Conservation (phyloP, 2,888 invertebrate species). For the Gandaritis pyraliata region DNA sequence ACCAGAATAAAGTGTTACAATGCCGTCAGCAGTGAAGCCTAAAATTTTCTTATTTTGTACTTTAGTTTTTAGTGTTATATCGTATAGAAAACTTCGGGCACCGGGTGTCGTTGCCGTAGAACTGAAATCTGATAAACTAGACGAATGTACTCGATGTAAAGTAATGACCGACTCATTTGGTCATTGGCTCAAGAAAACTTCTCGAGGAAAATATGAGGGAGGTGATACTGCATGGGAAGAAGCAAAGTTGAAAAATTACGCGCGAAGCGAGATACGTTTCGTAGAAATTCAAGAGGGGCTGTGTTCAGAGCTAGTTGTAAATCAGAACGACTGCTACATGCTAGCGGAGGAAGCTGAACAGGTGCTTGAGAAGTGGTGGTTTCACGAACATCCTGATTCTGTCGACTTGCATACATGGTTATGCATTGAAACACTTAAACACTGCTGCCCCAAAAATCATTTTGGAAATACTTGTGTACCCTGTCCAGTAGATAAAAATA, state of each 20-base stretch:
- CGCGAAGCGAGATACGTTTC: conserved; percentile 94
- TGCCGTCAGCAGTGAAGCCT: conserved; percentile 25
- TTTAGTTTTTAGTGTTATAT: conserved; percentile 44
- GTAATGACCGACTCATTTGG: conserved; percentile 89
- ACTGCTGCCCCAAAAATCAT: conserved; percentile 93
- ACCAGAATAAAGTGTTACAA: conserved; percentile 8
- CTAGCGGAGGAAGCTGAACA: conserved; percentile 92
- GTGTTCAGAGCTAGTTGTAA: conserved; percentile 88
- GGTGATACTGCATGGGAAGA: conserved; percentile 98
- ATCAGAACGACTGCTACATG: conserved; percentile 91
- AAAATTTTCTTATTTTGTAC: conserved; percentile 43
- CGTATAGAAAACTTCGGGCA: conserved; percentile 46
- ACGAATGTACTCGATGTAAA: conserved; percentile 89
- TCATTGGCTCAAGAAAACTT: conserved; percentile 91
- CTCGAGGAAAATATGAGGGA: conserved; percentile 94
- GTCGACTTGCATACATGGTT: conserved; percentile 84
- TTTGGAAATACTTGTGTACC: conserved; percentile 91
- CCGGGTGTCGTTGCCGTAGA: conserved; percentile 36
- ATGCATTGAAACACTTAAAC: conserved; percentile 90
- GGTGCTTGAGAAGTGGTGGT: conserved; percentile 95
- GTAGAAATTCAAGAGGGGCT: conserved; percentile 96
- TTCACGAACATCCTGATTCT: conserved; percentile 82
- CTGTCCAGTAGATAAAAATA: conserved; percentile 84
- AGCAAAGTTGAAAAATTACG: conserved; percentile 91
- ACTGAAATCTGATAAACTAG: conserved; percentile 40